Percentiles rank a stretch among this genome's conserved stretches.
These are phyloP conservation scores for Rhinichthys osculus DNA, from an alignment of 2,797 vertebrate genomes.

Conservation along the genomic window DNA sequence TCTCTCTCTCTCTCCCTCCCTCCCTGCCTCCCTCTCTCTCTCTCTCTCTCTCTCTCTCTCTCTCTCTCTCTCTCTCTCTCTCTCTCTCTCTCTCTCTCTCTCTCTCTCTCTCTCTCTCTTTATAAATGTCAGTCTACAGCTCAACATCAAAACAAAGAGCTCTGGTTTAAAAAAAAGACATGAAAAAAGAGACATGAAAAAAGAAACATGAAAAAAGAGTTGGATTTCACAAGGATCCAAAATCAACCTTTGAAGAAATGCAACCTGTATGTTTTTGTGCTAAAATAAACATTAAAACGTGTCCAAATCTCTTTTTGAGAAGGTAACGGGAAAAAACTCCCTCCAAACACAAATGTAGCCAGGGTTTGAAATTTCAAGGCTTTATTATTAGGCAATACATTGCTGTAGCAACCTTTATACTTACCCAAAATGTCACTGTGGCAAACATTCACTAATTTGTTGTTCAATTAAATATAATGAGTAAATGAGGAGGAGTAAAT, in stretches of 20 bases:
- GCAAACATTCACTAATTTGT: slow-evolving; percentile 4
- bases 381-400: background rate
- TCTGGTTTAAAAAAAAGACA: slow-evolving; percentile 36
- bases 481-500: too few relatives aligned
- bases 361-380: background rate
- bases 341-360: background rate
- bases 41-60: background rate
- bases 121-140: slow-evolving; percentile 55
- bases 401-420: background rate
- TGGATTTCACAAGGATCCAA: slow-evolving; percentile 51
- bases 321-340: background rate
- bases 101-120: background rate
- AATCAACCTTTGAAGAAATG: slow-evolving; percentile 48
- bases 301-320: background rate
- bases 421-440: background rate
- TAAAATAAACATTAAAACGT: slow-evolving; percentile 45
- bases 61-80: background rate
- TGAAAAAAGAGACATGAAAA: slow-evolving; percentile 4
- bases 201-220: slow-evolving; percentile 21
- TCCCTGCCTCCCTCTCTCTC: background rate
- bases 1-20: background rate
- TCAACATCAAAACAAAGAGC: slow-evolving; percentile 57
- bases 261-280: slow-evolving; percentile 33
- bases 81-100: background rate
- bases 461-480: background rate